A percentile compares a stretch with the other conserved stretches of the same genome.
These are phyloP conservation scores for Nymphalis urticae DNA, from an alignment of 2,888 invertebrate genomes.

Conservation along the genomic window DNA sequence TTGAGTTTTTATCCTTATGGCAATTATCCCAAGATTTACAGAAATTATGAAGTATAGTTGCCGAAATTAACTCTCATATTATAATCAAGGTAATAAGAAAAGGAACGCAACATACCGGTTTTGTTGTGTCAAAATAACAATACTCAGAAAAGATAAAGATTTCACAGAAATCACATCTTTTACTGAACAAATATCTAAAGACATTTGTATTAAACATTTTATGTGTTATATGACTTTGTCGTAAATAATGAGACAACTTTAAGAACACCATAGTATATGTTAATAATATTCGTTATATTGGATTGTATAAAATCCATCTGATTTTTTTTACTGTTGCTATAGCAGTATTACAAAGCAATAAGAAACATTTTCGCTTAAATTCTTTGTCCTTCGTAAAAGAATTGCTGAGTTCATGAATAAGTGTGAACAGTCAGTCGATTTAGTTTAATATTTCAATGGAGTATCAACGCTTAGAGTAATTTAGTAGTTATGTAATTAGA, in stretches of 20 bases:
- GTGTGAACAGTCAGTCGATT: not conserved
- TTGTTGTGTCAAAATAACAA: conserved; percentile 6
- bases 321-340: too few relatives aligned
- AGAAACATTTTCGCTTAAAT: not conserved
- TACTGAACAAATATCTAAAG: conserved; percentile 18
- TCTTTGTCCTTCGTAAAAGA: not conserved
- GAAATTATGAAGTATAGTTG: not conserved
- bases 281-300: not conserved
- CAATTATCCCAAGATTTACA: too few relatives aligned
- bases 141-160: conserved; percentile 23
- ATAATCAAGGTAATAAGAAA: conserved; percentile 18
- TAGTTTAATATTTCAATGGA: conserved; percentile 2
- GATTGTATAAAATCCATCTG: not conserved
- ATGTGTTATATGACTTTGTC: not conserved
- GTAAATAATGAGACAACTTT: conserved; percentile 8
- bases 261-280: conserved; percentile 7
- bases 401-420: not conserved
- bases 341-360: not conserved
- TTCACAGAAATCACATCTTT: conserved; percentile 25
- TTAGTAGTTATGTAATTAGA: not conserved
- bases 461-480: not conserved
- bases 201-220: conserved; percentile 4
- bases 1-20: too few relatives aligned
- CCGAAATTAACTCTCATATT: not conserved
- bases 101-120: conserved; percentile 16